Percentiles rank a stretch among this genome's conserved stretches.
These are phyloP conservation scores for Leptosomus discolor DNA, from an alignment of 2,113 vertebrate species.

Conservation along the genomic window DNA sequence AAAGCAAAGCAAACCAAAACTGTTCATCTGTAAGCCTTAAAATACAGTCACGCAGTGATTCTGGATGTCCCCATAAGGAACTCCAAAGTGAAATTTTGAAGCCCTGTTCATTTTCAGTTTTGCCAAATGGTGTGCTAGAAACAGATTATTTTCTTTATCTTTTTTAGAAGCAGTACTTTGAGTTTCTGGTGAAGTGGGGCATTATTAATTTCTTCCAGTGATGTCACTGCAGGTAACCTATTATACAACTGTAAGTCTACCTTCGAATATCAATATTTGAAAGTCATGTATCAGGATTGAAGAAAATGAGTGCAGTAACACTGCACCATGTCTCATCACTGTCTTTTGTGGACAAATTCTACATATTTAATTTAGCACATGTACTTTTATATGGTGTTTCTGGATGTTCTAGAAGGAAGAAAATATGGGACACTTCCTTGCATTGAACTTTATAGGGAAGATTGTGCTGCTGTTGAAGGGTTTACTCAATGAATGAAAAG, in stretches of 20 bases:
- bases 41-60: rapidly evolving
- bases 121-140: background rate
- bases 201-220: background rate
- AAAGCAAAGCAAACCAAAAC: background rate
- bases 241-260: background rate
- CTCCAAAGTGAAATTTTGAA: background rate
- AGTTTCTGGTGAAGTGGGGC: background rate
- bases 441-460: background rate
- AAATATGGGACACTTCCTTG: background rate
- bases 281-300: background rate
- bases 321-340: background rate
- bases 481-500: background rate
- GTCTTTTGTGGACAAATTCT: background rate
- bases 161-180: background rate
- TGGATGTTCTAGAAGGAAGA: background rate
- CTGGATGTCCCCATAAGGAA: background rate
- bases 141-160: background rate
- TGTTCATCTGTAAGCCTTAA: background rate
- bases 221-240: background rate
- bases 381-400: background rate
- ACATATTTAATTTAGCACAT: background rate
- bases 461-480: background rate
- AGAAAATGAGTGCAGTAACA: background rate
- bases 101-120: background rate
- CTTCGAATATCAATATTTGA: background rate